phyloP scores from a whole-genome alignment of 2,888 invertebrate genomes.

The Stictocephala bisonia region DNA sequence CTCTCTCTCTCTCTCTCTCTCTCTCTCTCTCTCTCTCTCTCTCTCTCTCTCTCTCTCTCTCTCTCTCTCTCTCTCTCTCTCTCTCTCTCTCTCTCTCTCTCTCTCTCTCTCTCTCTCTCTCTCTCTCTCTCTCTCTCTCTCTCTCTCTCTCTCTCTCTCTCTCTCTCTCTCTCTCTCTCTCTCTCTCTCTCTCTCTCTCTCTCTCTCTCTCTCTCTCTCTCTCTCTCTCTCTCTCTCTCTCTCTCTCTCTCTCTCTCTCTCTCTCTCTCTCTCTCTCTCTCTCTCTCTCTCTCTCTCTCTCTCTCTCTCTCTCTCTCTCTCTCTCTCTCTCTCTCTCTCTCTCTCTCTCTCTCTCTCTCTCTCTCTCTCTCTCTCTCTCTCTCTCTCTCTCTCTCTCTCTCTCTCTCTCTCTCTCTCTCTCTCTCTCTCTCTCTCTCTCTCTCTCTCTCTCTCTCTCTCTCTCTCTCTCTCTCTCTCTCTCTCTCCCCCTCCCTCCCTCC shows the following conservation, averaged over 20 bases:
- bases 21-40: not conserved
- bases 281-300: not conserved
- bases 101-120: not conserved
- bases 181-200: not conserved
- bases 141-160: not conserved
- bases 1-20: not conserved
- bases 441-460: conserved; percentile 23
- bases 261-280: conserved; percentile 5
- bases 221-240: not conserved
- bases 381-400: not conserved
- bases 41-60: not conserved
- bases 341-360: not conserved
- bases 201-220: not conserved
- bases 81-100: not conserved
- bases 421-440: not conserved
- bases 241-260: not conserved
- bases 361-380: not conserved
- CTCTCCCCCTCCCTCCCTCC: not conserved
- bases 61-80: not conserved
- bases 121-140: not conserved
- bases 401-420: not conserved
- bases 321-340: conserved; percentile 3
- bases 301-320: not conserved
- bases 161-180: not conserved
- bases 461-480: not conserved